phyloP scores from a whole-genome alignment of 2,888 invertebrate genomes.

The Heliconius erato region DNA sequence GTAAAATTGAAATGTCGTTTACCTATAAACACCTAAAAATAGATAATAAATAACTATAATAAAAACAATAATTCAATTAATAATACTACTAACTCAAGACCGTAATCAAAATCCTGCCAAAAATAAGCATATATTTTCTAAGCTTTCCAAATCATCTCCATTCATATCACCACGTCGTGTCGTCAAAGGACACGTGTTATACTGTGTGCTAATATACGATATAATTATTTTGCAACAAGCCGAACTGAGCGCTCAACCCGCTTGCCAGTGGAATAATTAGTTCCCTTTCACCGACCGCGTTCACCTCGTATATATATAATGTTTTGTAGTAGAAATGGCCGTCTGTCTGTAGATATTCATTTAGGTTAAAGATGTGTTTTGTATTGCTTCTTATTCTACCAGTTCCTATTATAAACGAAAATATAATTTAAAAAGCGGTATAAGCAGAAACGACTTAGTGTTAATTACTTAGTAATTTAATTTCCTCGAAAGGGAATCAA shows the following conservation, averaged over 20 bases:
- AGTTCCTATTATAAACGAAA: too few relatives aligned
- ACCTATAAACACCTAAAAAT: too few relatives aligned
- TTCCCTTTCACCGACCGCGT: constrained; percentile 27
- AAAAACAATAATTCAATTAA: too few relatives aligned
- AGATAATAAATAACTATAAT: too few relatives aligned
- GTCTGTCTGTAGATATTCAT: constrained; percentile 4
- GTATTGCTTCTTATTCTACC: not conserved
- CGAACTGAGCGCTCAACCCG: constrained; percentile 23
- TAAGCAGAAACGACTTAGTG: too few relatives aligned
- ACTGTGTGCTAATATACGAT: constrained; percentile 15
- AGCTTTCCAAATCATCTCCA: not conserved
- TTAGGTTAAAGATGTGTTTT: not conserved
- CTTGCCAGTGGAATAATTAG: constrained; percentile 37
- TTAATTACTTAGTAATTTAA: too few relatives aligned
- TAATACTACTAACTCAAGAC: too few relatives aligned
- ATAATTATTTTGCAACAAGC: constrained; percentile 35
- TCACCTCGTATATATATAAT: constrained; percentile 18
- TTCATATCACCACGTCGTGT: not conserved
- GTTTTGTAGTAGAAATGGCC: constrained; percentile 7
- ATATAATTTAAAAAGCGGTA: too few relatives aligned
- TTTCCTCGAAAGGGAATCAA: too few relatives aligned
- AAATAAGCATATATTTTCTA: too few relatives aligned
- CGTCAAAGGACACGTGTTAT: constrained; percentile 21
- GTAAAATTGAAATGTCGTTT: too few relatives aligned
- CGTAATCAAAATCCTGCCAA: too few relatives aligned